phyloP scores from a whole-genome alignment of 2,888 invertebrate species.

The Gastrophysa polygoni region DNA sequence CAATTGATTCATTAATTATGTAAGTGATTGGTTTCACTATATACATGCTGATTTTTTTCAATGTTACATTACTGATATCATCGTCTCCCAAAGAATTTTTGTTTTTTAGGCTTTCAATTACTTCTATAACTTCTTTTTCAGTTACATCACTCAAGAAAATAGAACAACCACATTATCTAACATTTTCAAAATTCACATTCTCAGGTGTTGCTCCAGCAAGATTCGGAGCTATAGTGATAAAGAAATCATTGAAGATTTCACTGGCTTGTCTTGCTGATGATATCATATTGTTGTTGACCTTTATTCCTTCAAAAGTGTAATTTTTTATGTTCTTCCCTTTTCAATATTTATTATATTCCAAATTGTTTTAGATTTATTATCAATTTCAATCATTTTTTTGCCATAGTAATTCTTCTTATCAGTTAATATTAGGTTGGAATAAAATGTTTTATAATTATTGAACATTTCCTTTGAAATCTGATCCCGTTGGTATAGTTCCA shows the following conservation, averaged over 20 bases:
- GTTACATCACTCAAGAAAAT: neutral
- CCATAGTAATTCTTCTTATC: neutral
- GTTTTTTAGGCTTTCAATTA: slow-evolving; percentile 3
- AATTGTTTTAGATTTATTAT: neutral
- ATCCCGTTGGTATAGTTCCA: neutral
- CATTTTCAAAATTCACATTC: neutral
- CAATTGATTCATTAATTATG: no score
- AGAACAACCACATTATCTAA: neutral
- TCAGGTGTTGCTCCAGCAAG: neutral
- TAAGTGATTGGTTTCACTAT: neutral
- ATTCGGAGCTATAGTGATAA: neutral
- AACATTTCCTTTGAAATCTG: neutral
- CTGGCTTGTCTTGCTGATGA: no score
- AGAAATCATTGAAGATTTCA: no score
- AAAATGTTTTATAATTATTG: neutral
- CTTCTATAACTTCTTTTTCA: neutral
- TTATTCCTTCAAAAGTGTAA: no score
- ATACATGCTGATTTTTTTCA: neutral
- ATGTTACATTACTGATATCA: no score
- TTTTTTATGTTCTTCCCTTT: no score
- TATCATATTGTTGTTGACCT: no score
- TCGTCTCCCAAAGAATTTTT: no score
- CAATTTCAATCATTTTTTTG: neutral
- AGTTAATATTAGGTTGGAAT: neutral
- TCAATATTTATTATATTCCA: no score